Conservation (phyloP, 1,140 invertebrate genomes). For the Acromyrmex heyeri region DNA sequence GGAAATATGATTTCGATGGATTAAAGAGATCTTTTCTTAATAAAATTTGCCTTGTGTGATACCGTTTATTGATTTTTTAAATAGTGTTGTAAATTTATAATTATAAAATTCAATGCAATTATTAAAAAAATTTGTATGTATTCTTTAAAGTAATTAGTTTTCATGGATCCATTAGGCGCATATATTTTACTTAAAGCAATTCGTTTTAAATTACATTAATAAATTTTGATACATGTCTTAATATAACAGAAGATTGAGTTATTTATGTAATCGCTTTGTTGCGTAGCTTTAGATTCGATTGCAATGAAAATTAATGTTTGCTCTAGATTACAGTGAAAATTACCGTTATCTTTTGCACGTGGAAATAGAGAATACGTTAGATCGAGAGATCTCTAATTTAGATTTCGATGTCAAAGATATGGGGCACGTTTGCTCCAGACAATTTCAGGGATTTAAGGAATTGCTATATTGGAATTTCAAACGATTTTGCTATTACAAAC, state of each 20-base stretch:
- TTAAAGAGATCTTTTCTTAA: not conserved
- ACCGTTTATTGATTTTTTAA: not conserved
- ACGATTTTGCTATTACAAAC: constrained; percentile 29
- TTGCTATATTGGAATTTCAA: constrained; percentile 14
- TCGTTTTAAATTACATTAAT: not conserved
- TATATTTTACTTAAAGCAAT: not conserved
- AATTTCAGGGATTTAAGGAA: constrained; percentile 26
- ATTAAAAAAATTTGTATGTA: not conserved
- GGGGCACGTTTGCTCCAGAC: not conserved
- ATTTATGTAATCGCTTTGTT: constrained; percentile 26
- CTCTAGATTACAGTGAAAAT: constrained; percentile 42
- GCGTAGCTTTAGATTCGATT: not conserved
- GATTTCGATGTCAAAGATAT: constrained; percentile 42
- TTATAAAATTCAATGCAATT: not conserved
- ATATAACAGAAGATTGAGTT: not conserved
- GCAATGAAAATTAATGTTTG: constrained; percentile 4
- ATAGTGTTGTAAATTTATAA: not conserved
- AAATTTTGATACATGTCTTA: constrained; percentile 10
- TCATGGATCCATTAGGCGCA: not conserved
- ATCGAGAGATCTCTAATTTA: constrained; percentile 54
- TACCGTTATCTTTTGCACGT: constrained; percentile 37
- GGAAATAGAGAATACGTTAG: constrained; percentile 26
- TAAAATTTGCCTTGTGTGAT: not conserved
- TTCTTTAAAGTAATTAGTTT: not conserved
- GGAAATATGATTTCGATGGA: not conserved